Base-by-base conservation (phyloP, 2,113 vertebrate genomes). In the Brienomyrus longianalis region DNA sequence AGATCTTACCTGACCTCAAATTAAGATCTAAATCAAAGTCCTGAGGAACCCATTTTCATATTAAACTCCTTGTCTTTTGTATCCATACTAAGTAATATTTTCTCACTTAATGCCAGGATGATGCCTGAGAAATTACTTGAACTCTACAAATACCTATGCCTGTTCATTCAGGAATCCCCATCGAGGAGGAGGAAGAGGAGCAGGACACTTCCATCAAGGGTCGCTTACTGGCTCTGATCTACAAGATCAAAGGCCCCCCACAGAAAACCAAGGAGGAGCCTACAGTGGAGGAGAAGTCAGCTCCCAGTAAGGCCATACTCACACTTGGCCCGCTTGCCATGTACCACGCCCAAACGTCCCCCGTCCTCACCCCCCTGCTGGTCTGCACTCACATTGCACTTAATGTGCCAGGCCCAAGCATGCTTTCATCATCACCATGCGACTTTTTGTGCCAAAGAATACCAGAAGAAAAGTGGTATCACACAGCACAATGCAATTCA, bases 221-320 rank as follows among this genome's bases (percentile, higher is more conserved):
- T 39, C 98, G 97, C 83, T 96, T 99, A 31, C 91, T 98, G 87
- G 95, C 96, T 62, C 93, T 99, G 91, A 93, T 99, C 89, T 96
- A 96, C 92, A 99, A 97, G 95, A 97, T 99, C 93, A 98, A 97
- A 96, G 97, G 98, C 56, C 95, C 96, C 66, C 93, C 96, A 74
- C 97, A 95, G 93, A 96, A 96, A 92, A 94, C 96, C 27, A 97
- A 97, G 91, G 80, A 94, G 77, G 95, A 96, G 88, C 96, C 96
- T 17, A 94, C 87, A 0, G 95, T 97, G 92, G 96, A 97, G 91
- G 96, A 98, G 54, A 95, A 96, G 89, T 89, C 93, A 0, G 95
- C 94, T 77, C 98, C 98, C 88, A 97, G 98, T 99, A 95, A 98
- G 98, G 62, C n/a, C 10, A 1, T 31, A 90, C 89, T 59, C n/a